Base-by-base conservation (phyloP, 2,888 invertebrate species). In the Blastobasis lacticolella region DNA sequence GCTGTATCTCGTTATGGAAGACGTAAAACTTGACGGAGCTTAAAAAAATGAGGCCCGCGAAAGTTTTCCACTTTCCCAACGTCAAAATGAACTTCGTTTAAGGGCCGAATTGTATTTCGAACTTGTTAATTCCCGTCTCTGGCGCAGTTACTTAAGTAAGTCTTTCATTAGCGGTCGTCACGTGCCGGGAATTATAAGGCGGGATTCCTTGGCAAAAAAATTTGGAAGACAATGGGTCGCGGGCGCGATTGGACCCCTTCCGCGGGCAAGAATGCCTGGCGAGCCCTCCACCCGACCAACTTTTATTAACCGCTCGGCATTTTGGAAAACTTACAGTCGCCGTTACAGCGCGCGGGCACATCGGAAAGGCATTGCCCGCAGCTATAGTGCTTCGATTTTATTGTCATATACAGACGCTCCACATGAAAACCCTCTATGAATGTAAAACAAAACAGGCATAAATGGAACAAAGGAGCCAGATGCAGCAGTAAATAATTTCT, bases 151-250 rank as follows among this genome's bases (percentile, higher is more conserved):
- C 78, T 84, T 84, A 82, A 85, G 79, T 77, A 75, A 83, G 85
- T 78, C 82, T 84, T 85, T 87, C 86, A 85, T 87, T 88, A 87
- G 84, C 77, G 78, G 70, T 72, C 71, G 69, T 73, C 81, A 77
- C 87, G 86, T 84, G 87, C 73, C 66, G 55, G 62, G 86, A 85
- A 87, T 87, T 72, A 71, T 73, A 79, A 81, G 64, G 50, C 55
- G 49, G 62, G 69, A 63, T 73, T 80, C 76, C 73, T 67, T 71
- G 67, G 57, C 50, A 55, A 63, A 73, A 79, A 81, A 78, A 78
- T 71, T 76, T 65, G 63, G 57, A 73, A 76, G 76, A 78, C 80
- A 77, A 72, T 71, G 66, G 38, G 40, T 6, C 38, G 38, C 40
- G 45, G 56, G 59, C 59, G 54, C 64, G 64, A 67, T 69, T 66